Conservation (phyloP, 2,113 vertebrate genomes). For the Scatophagus argus region DNA sequence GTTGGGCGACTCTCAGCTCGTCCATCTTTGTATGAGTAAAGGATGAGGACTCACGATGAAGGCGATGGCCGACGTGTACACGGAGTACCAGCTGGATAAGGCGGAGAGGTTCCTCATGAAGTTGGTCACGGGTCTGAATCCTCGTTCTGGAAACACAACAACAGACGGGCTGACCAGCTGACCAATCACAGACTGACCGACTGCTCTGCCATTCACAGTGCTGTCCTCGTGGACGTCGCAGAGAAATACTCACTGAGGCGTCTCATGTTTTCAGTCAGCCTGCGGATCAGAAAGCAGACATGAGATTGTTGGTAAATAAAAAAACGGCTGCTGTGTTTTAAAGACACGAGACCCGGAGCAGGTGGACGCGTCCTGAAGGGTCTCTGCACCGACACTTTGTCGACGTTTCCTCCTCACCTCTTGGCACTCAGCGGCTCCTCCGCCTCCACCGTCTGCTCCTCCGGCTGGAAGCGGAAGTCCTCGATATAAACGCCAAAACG, state of each 20-base stretch:
- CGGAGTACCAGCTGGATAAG: slow-evolving; percentile 96
- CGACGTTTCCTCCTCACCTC: slow-evolving; percentile 82
- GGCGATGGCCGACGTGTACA: slow-evolving; percentile 97
- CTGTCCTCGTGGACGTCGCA: no score
- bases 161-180: neutral
- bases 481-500: slow-evolving; percentile 91
- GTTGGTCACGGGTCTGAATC: slow-evolving; percentile 95
- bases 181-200: slow-evolving; percentile 9
- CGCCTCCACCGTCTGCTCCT: slow-evolving; percentile 90
- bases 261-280: slow-evolving; percentile 98
- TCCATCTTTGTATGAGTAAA: no score
- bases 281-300: slow-evolving; percentile 70
- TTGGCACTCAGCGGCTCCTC: slow-evolving; percentile 96
- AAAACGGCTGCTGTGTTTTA: neutral
- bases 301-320: no score
- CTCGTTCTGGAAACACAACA: slow-evolving; percentile 87
- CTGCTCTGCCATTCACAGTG: no score
- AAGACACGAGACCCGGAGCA: neutral
- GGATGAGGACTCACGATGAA: slow-evolving; percentile 90
- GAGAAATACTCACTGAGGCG: slow-evolving; percentile 91
- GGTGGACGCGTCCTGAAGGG: neutral
- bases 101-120: slow-evolving; percentile 96
- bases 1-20: no score
- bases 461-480: slow-evolving; percentile 95
- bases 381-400: neutral